phyloP scores from a whole-genome alignment of 1,140 invertebrate genomes.

The Drosophila kanapiae region DNA sequence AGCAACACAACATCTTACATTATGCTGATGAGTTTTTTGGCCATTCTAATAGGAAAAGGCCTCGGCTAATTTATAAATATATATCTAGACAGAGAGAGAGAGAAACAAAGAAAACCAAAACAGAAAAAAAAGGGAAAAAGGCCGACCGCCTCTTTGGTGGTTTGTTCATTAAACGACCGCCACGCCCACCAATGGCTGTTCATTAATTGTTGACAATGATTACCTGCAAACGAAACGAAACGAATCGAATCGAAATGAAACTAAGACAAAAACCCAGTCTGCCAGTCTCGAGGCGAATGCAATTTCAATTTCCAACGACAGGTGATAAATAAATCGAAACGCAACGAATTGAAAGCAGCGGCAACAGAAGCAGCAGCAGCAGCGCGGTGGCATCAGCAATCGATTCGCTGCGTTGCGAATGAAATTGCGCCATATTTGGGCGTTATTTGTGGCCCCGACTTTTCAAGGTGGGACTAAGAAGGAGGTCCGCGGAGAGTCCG shows the following conservation, averaged over 20 bases:
- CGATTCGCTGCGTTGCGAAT: constrained; percentile 78
- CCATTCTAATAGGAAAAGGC: constrained; percentile 75
- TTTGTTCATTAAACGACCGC: constrained; percentile 73
- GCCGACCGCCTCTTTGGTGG: constrained; percentile 23
- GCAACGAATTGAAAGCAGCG: constrained; percentile 72
- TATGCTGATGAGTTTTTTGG: constrained; percentile 83
- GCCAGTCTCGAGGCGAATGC: constrained; percentile 59
- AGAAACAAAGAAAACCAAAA: background rate
- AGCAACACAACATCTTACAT: constrained; percentile 80
- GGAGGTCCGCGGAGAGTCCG: background rate
- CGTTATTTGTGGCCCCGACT: constrained; percentile 71
- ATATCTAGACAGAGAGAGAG: constrained; percentile 6
- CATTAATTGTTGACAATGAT: constrained; percentile 84
- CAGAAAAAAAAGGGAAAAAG: constrained; percentile 2
- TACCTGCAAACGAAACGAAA: constrained; percentile 57
- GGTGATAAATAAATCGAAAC: constrained; percentile 84
- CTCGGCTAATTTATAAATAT: constrained; percentile 57
- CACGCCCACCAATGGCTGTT: constrained; percentile 73
- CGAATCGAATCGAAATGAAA: constrained; percentile 26
- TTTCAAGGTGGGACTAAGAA: constrained; percentile 24
- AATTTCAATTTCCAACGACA: constrained; percentile 84
- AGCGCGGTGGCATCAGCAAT: constrained; percentile 65
- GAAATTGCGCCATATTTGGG: constrained; percentile 83
- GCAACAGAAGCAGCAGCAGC: constrained; percentile 11
- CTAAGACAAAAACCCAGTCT: constrained; percentile 35